Evolutionary conservation across 2,113 vertebrate species (phyloP).

Genomic region (Amblyopsis rosae): DNA sequence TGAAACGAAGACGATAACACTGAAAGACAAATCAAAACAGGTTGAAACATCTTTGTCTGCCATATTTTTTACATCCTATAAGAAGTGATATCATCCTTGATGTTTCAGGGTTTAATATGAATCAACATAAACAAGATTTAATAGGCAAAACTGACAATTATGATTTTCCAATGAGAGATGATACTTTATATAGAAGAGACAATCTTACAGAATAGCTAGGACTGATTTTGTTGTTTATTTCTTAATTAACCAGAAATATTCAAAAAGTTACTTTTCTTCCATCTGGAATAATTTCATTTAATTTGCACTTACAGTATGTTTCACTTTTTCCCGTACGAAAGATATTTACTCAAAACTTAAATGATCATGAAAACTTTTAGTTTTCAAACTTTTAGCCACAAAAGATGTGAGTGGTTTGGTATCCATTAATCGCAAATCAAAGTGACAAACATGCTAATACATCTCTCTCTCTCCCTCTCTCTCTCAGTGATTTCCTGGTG

Average conservation of each 20-base stretch:
- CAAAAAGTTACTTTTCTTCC: no score
- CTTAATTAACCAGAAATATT: no score
- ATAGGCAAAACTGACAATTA: constrained; percentile 43
- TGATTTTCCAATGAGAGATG: constrained; percentile 32
- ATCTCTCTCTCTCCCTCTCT: constrained; percentile 52
- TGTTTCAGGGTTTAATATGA: constrained; percentile 43
- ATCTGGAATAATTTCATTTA: no score
- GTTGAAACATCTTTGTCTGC: background rate
- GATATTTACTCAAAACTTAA: constrained; percentile 33
- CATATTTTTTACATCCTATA: constrained; percentile 1
- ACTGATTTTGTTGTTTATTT: background rate
- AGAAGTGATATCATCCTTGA: background rate
- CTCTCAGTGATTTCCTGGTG: background rate
- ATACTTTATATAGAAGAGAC: constrained; percentile 4
- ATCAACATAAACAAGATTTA: constrained; percentile 37
- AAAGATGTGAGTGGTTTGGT: no score
- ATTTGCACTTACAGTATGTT: no score
- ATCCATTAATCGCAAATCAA: constrained; percentile 47
- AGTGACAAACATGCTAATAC: constrained; percentile 59
- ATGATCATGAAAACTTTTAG: constrained; percentile 3
- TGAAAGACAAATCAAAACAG: constrained; percentile 15
- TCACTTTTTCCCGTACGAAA: background rate
- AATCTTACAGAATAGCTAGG: constrained; percentile 13
- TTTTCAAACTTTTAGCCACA: background rate
- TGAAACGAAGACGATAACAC: constrained; percentile 43